phyloP scores from a whole-genome alignment of 2,888 invertebrate species.

The Heliothis peltigera region DNA sequence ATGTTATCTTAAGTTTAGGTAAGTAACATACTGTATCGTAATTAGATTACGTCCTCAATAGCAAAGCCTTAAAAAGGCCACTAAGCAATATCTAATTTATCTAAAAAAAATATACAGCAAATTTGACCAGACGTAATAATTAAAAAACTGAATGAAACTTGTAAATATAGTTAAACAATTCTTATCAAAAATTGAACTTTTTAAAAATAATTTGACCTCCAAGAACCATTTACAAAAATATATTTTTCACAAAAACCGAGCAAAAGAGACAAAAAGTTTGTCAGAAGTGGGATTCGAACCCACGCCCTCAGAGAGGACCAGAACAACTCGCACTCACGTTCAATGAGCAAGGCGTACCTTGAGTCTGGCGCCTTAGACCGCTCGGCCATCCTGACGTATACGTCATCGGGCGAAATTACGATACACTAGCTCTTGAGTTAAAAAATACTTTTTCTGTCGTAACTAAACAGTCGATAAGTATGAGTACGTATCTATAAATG shows the following conservation, averaged over 20 bases:
- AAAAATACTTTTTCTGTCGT: slow-evolving; percentile 3
- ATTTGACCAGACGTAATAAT: no score
- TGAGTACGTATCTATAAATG: slow-evolving; percentile 1
- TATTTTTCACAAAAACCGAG: slow-evolving; percentile 13
- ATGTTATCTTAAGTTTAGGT: no score
- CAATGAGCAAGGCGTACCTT: slow-evolving; percentile 50
- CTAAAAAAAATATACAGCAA: no score
- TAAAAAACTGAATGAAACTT: no score
- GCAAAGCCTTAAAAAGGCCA: no score
- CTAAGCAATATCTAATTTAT: no score
- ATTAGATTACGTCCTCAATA: no score
- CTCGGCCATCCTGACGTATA: slow-evolving; percentile 52
- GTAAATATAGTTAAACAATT: no score
- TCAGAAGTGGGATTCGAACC: slow-evolving; percentile 60
- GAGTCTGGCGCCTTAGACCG: slow-evolving; percentile 57
- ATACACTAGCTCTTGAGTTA: not conserved
- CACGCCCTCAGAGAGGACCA: slow-evolving; percentile 58
- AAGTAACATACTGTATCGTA: no score
- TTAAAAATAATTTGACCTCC: slow-evolving; percentile 2
- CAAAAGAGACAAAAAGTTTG: slow-evolving; percentile 54
- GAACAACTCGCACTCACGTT: slow-evolving; percentile 55
- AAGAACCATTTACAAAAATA: not conserved
- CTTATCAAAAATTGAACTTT: no score
- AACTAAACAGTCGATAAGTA: not conserved
- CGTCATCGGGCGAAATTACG: slow-evolving; percentile 23